Conservation (phyloP, 2,113 vertebrate genomes). For the Verasper variegatus region DNA sequence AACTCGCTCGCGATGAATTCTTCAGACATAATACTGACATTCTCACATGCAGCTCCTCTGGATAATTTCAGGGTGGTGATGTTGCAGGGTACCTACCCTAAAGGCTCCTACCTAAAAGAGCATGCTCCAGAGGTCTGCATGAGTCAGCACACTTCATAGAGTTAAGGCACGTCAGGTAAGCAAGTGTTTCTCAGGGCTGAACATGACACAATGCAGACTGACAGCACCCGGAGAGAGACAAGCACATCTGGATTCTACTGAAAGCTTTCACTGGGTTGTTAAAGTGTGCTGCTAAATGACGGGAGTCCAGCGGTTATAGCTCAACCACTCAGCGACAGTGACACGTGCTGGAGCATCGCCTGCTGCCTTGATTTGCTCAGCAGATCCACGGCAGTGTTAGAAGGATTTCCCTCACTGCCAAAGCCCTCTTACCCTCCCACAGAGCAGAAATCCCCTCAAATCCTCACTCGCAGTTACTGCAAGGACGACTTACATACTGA, state of each 20-base stretch:
- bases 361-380: constrained; percentile 63
- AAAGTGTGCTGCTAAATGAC: constrained; percentile 11
- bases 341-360: constrained; percentile 54
- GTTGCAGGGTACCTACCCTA: neutral
- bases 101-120: constrained; percentile 1
- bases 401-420: constrained; percentile 63
- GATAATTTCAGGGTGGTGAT: neutral
- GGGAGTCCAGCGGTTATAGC: constrained; percentile 24
- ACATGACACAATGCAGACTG: constrained; percentile 8
- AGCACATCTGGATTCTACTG: constrained; percentile 44
- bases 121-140: constrained; percentile 5
- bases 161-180: constrained; percentile 33
- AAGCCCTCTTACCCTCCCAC: constrained; percentile 67
- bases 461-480: constrained; percentile 53
- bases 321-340: constrained; percentile 46
- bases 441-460: constrained; percentile 70
- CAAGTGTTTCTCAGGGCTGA: constrained; percentile 28
- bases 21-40: too few relatives aligned
- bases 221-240: constrained; percentile 31
- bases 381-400: constrained; percentile 52
- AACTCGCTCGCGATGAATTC: too few relatives aligned
- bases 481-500: constrained; percentile 47
- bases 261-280: constrained; percentile 40
- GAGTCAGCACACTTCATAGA: constrained; percentile 28
- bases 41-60: too few relatives aligned